Evolutionary conservation across 2,888 invertebrate species (phyloP).

Genomic region (Dinocampus coccinellae): DNA sequence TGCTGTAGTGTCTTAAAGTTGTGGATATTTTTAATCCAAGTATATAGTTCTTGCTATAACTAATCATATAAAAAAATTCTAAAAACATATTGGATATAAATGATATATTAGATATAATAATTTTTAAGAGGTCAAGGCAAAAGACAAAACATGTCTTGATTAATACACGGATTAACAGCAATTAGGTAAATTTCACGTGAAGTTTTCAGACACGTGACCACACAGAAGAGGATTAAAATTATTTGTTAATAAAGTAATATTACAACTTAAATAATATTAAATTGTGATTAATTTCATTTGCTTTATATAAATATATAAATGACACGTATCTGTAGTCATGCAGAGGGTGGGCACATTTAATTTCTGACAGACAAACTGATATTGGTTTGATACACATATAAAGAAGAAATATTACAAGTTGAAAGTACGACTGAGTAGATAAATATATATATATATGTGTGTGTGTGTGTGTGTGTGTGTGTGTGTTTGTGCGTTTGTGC

Average conservation of each 20-base stretch:
- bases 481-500: too few species aligned
- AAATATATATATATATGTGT: background rate
- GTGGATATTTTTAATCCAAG: too few species aligned
- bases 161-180: constrained; percentile 50
- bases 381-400: constrained; percentile 28
- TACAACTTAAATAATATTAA: too few species aligned
- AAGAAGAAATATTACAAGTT: constrained; percentile 57
- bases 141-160: background rate
- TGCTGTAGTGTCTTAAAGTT: too few species aligned
- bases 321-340: background rate
- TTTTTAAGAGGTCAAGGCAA: background rate
- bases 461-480: background rate
- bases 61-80: too few species aligned
- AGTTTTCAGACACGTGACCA: too few species aligned
- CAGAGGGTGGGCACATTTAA: constrained; percentile 46
- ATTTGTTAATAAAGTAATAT: too few species aligned
- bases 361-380: constrained; percentile 61
- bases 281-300: too few species aligned
- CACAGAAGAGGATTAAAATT: too few species aligned
- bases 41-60: too few species aligned
- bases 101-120: background rate
- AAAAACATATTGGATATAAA: background rate
- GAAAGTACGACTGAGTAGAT: constrained; percentile 46
- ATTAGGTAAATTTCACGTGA: constrained; percentile 46
- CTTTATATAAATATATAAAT: background rate